Base-by-base conservation (phyloP, 2,888 invertebrate species). In the Geotrupes spiniger region DNA sequence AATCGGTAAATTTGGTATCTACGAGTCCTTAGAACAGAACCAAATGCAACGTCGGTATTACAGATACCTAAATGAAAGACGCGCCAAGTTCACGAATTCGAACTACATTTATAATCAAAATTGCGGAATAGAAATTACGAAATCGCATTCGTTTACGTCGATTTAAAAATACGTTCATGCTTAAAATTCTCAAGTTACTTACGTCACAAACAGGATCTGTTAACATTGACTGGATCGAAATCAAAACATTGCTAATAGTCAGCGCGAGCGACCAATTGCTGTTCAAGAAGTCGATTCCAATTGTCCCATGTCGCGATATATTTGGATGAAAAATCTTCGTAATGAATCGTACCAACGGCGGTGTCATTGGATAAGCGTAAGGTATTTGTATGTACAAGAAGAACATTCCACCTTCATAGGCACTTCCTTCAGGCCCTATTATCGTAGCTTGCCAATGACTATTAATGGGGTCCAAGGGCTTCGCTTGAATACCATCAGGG, bases 201-300 rank as follows among this genome's bases (percentile, higher is more conserved):
- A 88, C 88, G 68, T 87, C 83, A 61, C 90, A 90, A 64, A 87
- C 93, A 0, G 94, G 93, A 75, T 95, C 95, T 0, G 92, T 92
- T 48, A 92, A 79, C 50, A 92, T 76, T 62, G 90, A 91, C 76
- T 92, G 92, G 54, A 92, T 87, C 42, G 91, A 92, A 51, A 92
- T 84, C 59, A 92, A 80, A 49, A 92, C 85, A 70, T 92, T 95
- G 57, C 90, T 88, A 65, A 95, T 86, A 31, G 94, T 94, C 54
- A 95, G 76, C 1, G 93, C 94, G 52, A 94, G 76, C n/a, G 92
- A 92, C 95, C 95, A 96, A 75, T 96, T 96, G 75, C 93, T 91
- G 63, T 92, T 90, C 60, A 96, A 92, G 6, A 92, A 92, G 76
- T 96, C 95, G 56, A 96, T 88, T 49, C 96, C 95, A 39, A 96